Conservation (phyloP, 2,888 invertebrate species). For the Zaprionus lineosus region DNA sequence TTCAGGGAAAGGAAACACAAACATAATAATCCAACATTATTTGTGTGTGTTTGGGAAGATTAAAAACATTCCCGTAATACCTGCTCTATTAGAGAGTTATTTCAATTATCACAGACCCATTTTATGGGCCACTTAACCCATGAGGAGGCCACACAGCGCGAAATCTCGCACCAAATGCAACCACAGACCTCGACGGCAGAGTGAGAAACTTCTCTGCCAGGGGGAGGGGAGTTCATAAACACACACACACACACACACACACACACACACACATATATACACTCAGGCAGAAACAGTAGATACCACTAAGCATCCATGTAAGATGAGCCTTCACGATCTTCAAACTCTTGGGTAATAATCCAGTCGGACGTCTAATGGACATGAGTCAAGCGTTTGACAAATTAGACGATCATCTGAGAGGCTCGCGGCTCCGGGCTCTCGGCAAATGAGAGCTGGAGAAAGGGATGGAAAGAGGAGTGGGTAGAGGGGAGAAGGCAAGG, state of each 20-base stretch:
- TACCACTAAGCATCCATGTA: no score
- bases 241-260: background rate
- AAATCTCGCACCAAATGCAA: slow-evolving; percentile 51
- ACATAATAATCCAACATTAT: slow-evolving; percentile 5
- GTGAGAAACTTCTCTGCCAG: no score
- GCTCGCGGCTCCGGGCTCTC: slow-evolving; percentile 14
- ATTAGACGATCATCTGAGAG: slow-evolving; percentile 61
- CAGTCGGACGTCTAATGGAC: slow-evolving; percentile 26
- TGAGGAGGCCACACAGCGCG: slow-evolving; percentile 52
- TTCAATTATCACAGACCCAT: slow-evolving; percentile 43
- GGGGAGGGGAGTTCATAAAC: no score
- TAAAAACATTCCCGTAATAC: slow-evolving; percentile 1
- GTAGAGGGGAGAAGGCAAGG: background rate
- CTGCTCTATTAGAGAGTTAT: slow-evolving; percentile 22
- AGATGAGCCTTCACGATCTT: slow-evolving; percentile 28
- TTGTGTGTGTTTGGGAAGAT: background rate
- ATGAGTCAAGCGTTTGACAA: slow-evolving; percentile 56
- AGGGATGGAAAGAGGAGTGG: background rate
- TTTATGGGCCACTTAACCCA: slow-evolving; percentile 51
- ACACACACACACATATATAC: background rate
- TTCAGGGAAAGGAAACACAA: no score
- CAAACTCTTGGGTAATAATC: slow-evolving; percentile 51
- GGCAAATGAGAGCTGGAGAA: background rate
- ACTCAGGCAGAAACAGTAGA: no score
- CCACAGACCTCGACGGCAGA: no score